Base-by-base conservation (phyloP, 37 sponge, comb jelly and placozoan genomes). In the Geodia barretti region DNA sequence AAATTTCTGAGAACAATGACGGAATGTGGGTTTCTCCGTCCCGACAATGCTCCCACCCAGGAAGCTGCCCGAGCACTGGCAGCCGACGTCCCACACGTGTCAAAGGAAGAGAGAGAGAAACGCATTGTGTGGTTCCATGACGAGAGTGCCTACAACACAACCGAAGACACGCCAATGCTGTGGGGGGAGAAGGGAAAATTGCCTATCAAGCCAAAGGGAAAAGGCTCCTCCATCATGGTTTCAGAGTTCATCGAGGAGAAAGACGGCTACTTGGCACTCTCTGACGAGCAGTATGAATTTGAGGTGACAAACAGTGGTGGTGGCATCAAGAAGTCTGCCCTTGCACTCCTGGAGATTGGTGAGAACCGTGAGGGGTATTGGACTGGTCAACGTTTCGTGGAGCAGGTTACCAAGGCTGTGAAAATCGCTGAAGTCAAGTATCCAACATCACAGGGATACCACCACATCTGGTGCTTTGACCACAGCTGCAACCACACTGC, bases 361-460 rank as follows among this genome's bases (percentile, higher is more conserved):
- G 72, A 86, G 62, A 74, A 68, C 24, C 40, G 34, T 26, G 81
- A 86, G 20, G 80, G 87, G 3, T 86, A 74, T 73, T 86, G 80
- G 80, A 86, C 58, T 40, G 9, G 39, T 38, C 59, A 86, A 4
- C 72, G 30, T 36, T 86, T 79, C 42, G 29, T 79, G 47, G 38
- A 47, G 24, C 75, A 86, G 71, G 43, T 86, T 17, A 62, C 73
- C 38, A 11, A 23, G 14, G 64, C 64, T 3, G 9, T 62, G 7
- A 41, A 41, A 28, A 29, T 33, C 8, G 62, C 62, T 1, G 32
- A 75, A 54, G 62, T 35, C 2, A 75, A 75, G 62, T 75, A 60
- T 60, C 62, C 76, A 2, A n/a, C n/a, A n/a, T 1, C 31, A 37
- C 9, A 38, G 8, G 36, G 2, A 21, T 75, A 23, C 36, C 32